Evolutionary conservation across 2,888 invertebrate genomes (phyloP).

Genomic region (Eudasyphora cyanicolor): DNA sequence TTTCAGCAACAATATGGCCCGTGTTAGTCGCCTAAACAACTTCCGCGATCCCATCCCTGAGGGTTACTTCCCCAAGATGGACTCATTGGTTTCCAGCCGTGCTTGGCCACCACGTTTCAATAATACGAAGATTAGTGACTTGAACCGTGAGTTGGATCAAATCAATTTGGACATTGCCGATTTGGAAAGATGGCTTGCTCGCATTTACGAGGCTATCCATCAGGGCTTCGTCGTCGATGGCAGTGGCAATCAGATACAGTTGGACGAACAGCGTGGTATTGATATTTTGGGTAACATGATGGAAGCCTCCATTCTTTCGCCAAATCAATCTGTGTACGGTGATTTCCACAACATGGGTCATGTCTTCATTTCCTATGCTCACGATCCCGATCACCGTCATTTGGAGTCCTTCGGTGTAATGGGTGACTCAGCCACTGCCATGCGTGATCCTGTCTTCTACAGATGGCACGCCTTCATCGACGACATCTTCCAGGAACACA

Average conservation of each 20-base stretch:
- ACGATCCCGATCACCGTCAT: constrained; percentile 87
- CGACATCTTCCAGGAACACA: constrained; percentile 88
- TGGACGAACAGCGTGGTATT: constrained; percentile 87
- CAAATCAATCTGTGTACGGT: constrained; percentile 87
- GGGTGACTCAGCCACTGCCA: constrained; percentile 91
- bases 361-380: constrained; percentile 87
- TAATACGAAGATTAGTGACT: constrained; percentile 82
- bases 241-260: constrained; percentile 81
- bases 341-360: constrained; percentile 92
- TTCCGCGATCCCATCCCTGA: constrained; percentile 86
- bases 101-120: constrained; percentile 87
- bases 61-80: constrained; percentile 92
- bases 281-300: constrained; percentile 90
- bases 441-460: constrained; percentile 93
- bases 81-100: constrained; percentile 88
- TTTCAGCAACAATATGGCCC: constrained; percentile 85
- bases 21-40: constrained; percentile 84
- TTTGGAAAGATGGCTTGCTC: constrained; percentile 87
- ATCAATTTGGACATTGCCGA: constrained; percentile 85
- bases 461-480: constrained; percentile 91
- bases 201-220: constrained; percentile 87
- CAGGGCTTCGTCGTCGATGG: constrained; percentile 83
- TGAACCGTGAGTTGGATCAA: constrained; percentile 86
- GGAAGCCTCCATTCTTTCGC: constrained; percentile 86
- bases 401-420: constrained; percentile 90